Base-by-base conservation (phyloP, 2,888 invertebrate species). In the Pilophorus perplexus region DNA sequence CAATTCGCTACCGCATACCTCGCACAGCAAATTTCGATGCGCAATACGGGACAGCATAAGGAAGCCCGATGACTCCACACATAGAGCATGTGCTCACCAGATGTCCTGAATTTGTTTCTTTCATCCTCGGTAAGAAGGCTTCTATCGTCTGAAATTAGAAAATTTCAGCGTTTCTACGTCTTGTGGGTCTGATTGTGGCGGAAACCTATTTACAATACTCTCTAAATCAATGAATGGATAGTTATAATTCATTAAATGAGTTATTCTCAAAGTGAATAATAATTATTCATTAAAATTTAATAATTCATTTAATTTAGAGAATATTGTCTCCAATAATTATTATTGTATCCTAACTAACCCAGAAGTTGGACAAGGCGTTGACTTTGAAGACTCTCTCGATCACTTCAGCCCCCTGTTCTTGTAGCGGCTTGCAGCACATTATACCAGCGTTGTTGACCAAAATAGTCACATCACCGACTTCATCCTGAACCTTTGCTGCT, bases 361-460 rank as follows among this genome's bases (percentile, higher is more conserved):
- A 92, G 74, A 88, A 85, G 73, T 91, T 89, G 2, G 89, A 85
- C 70, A 89, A 75, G 5, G 90, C 84, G 76, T 93, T 93, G 66
- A 92, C 83, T 70, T 88, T 85, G 69, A 89, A 86, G 0, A 84
- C 80, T 38, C 82, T 80, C n/a, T 82, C 80, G 70, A 92, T 85
- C 75, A 90, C 88, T 68, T 83, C 82, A 25, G 83, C 80, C 0
- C 82, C 82, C 67, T 87, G 85, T 50, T 85, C 80, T 27, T 85
- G 76, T 57, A 92, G 78, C 0, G 85, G 80, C 75, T 86, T 87
- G 73, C 87, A 86, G 0, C 90, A 89, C 88, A 91, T 89, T 69
- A 92, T 88, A 2, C 92, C 93, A 0, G 91, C 93, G 79, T 93
- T 93, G 78, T 92, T 92, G 8, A 93, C 81, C 57, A 93, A 77